Evolutionary conservation across 2,113 vertebrate genomes (phyloP).

Genomic region (Bubo scandiacus): DNA sequence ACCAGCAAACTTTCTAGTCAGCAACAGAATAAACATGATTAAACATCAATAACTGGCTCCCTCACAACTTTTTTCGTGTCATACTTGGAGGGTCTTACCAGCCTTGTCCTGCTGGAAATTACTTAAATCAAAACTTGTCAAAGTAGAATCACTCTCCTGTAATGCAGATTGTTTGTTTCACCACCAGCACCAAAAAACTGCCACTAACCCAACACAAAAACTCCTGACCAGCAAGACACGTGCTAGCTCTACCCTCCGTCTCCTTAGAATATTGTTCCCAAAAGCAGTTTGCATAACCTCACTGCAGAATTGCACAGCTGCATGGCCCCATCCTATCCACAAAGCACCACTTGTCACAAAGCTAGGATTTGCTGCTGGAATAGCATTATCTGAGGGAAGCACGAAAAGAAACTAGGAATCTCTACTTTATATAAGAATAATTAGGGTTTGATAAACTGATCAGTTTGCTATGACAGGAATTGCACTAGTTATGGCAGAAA

Average conservation of each 20-base stretch:
- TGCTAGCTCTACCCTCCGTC: background rate
- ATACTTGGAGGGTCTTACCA: background rate
- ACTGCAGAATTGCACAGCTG: background rate
- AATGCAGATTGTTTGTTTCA: background rate
- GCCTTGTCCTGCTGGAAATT: background rate
- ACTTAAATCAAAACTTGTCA: background rate
- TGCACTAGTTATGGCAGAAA: background rate
- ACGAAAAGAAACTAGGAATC: background rate
- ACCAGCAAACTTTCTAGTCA: background rate
- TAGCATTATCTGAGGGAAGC: background rate
- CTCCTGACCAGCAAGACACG: background rate
- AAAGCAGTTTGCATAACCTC: background rate
- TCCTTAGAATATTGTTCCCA: background rate
- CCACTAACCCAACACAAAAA: background rate
- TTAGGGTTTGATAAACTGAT: background rate
- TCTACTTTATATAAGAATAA: background rate
- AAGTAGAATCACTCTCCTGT: background rate
- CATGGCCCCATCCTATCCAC: background rate
- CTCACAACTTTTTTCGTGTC: background rate
- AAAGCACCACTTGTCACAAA: background rate
- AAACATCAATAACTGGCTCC: background rate
- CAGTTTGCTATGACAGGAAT: background rate
- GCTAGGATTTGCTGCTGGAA: background rate
- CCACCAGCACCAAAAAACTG: background rate
- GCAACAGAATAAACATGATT: background rate